phyloP scores from a whole-genome alignment of 2,113 vertebrate genomes.

The Cathartes aura region DNA sequence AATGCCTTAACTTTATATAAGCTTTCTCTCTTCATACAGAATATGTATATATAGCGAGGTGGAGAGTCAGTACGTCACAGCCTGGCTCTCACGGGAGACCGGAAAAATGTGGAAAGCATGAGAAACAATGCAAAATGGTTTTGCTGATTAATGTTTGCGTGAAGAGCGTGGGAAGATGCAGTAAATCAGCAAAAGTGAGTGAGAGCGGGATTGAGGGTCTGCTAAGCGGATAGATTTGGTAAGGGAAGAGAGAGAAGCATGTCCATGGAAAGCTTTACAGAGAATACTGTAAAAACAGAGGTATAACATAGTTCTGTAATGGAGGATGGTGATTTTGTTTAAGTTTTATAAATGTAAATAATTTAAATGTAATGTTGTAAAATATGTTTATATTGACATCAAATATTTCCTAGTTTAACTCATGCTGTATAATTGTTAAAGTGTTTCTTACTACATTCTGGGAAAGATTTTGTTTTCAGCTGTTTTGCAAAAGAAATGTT shows the following conservation, averaged over 20 bases:
- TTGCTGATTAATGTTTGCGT: background rate
- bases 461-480: background rate
- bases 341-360: background rate
- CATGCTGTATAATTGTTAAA: background rate
- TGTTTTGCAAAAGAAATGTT: background rate
- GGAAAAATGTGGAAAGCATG: background rate
- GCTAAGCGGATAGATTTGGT: background rate
- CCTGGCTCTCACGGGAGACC: accelerated
- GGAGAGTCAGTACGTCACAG: background rate
- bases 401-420: background rate
- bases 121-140: background rate
- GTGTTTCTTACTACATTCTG: background rate
- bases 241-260: background rate
- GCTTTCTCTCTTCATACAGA: background rate
- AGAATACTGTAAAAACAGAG: background rate
- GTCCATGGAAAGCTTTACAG: background rate
- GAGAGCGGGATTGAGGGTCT: background rate
- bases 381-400: background rate
- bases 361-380: background rate
- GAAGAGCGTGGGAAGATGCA: background rate
- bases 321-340: background rate
- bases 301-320: background rate
- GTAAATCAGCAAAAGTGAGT: background rate
- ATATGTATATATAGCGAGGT: accelerated
- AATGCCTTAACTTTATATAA: background rate